Conservation (phyloP, 1,140 invertebrate genomes). For the Pogonomyrmex californicus region DNA sequence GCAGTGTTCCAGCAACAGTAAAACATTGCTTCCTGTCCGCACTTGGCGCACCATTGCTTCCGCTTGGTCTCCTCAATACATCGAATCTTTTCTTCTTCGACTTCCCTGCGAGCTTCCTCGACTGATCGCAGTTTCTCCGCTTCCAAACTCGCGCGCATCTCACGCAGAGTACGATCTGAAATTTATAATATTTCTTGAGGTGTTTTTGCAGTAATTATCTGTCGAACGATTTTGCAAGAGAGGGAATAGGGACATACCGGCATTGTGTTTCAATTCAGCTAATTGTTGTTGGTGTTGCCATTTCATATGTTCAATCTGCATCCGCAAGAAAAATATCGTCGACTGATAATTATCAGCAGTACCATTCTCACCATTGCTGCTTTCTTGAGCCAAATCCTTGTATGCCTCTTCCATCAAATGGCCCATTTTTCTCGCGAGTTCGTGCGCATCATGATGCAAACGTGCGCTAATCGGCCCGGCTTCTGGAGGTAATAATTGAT, state of each 20-base stretch:
- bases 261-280: slow-evolving; percentile 89
- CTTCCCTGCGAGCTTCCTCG: slow-evolving; percentile 88
- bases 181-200: slow-evolving; percentile 23
- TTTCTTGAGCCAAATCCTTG: slow-evolving; percentile 65
- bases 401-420: slow-evolving; percentile 83
- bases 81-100: slow-evolving; percentile 89
- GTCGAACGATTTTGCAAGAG: background rate
- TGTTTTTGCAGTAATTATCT: background rate
- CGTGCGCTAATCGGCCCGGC: slow-evolving; percentile 86
- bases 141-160: slow-evolving; percentile 90
- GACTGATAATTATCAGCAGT: slow-evolving; percentile 85
- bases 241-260: slow-evolving; percentile 79
- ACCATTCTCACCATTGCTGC: slow-evolving; percentile 77
- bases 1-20: slow-evolving; percentile 98
- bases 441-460: slow-evolving; percentile 81
- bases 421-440: slow-evolving; percentile 81
- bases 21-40: slow-evolving; percentile 94
- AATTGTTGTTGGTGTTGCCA: slow-evolving; percentile 90
- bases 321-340: slow-evolving; percentile 87
- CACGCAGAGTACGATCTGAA: slow-evolving; percentile 87
- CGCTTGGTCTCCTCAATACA: slow-evolving; percentile 92
- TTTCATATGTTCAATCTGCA: slow-evolving; percentile 90
- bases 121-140: slow-evolving; percentile 89
- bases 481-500: slow-evolving; percentile 82
- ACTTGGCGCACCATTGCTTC: slow-evolving; percentile 96